phyloP scores from a whole-genome alignment of 2,113 vertebrate genomes.

The Ceuthmochares aereus region DNA sequence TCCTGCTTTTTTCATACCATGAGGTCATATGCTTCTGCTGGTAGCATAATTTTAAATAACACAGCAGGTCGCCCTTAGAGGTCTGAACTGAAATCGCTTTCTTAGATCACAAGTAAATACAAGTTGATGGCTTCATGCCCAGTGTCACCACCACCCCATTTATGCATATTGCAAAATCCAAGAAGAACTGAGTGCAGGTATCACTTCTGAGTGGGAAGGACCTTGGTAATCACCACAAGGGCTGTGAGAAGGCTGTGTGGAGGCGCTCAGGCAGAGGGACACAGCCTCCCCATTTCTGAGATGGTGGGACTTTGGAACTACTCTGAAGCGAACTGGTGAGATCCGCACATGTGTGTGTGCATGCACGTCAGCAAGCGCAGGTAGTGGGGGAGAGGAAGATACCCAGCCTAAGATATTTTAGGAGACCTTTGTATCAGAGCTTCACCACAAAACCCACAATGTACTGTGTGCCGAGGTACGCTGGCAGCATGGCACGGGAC shows the following conservation, averaged over 20 bases:
- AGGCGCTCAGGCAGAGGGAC: neutral
- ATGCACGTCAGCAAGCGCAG: accelerated
- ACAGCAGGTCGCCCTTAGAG: neutral
- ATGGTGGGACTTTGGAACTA: accelerated
- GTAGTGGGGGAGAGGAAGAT: neutral
- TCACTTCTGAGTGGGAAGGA: neutral
- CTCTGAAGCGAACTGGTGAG: neutral
- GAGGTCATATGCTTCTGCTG: slow-evolving; percentile 25
- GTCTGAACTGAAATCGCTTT: neutral
- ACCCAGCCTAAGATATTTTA: neutral
- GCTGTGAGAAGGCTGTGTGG: neutral
- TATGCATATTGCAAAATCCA: neutral
- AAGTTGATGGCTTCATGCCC: neutral
- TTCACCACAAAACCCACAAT: accelerated
- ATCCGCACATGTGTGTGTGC: accelerated
- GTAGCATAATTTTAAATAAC: neutral
- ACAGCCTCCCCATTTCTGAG: neutral
- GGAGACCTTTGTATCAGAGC: neutral
- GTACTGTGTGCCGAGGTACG: neutral
- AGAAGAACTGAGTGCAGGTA: neutral
- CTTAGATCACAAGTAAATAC: slow-evolving; percentile 25
- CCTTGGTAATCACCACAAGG: neutral
- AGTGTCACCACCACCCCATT: neutral
- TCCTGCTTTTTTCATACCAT: slow-evolving; percentile 30
- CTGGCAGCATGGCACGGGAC: accelerated